Percentiles rank a stretch among this genome's conserved stretches.
Conservation (phyloP, 2,888 invertebrate species). For the Ophioninae sp. region DNA sequence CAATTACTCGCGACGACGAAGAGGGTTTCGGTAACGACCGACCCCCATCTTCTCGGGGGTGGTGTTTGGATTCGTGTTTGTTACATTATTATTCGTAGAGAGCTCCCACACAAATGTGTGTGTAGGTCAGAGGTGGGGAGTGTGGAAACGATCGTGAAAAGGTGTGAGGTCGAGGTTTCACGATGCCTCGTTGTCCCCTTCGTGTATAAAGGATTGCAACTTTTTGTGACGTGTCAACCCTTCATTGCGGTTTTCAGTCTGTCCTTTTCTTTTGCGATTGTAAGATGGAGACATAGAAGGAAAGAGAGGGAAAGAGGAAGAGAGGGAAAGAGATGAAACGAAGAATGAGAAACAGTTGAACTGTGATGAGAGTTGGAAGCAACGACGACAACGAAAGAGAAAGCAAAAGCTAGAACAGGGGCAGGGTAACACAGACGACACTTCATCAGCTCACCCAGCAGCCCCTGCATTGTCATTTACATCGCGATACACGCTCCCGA, state of each 20-base stretch:
- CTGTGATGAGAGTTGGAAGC: conserved; percentile 16
- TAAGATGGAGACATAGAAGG: not conserved
- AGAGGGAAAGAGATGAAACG: conserved; percentile 5
- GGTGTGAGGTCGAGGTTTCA: not conserved
- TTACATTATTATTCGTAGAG: conserved; percentile 65
- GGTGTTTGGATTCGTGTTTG: conserved; percentile 61
- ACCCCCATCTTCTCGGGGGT: not conserved
- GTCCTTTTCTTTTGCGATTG: conserved; percentile 2
- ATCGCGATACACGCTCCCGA: conserved; percentile 71
- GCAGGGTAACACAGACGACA: conserved; percentile 73
- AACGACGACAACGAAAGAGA: conserved; percentile 8
- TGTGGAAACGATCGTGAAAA: not conserved
- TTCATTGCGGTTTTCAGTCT: conserved; percentile 18
- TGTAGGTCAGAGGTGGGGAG: not conserved
- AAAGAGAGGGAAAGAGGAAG: not conserved
- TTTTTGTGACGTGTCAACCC: not conserved
- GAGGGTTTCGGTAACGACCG: conserved; percentile 71
- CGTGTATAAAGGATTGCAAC: conserved; percentile 1
- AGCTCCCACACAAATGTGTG: not conserved
- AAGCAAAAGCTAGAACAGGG: conserved; percentile 55
- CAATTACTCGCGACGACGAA: conserved; percentile 70
- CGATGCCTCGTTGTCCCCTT: not conserved
- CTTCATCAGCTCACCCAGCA: conserved; percentile 77
- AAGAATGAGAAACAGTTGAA: conserved; percentile 50
- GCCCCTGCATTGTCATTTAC: conserved; percentile 77